phyloP scores from a whole-genome alignment of 1,140 invertebrate genomes.

The Whitmania pigra region DNA sequence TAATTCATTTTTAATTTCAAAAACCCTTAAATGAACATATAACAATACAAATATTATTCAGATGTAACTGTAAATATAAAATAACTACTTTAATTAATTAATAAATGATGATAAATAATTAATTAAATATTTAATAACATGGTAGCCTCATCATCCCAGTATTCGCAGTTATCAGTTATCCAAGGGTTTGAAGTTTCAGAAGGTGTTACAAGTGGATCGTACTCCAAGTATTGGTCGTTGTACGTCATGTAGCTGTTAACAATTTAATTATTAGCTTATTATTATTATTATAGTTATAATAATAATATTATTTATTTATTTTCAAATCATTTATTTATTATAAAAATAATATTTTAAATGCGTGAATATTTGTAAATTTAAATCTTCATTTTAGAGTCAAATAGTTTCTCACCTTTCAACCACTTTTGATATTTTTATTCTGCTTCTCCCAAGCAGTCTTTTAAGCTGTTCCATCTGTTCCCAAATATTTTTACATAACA shows the following conservation, averaged over 20 bases:
- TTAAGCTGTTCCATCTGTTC: slow-evolving; percentile 37
- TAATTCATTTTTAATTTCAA: too few species aligned
- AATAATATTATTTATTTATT: neutral
- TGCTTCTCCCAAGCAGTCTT: slow-evolving; percentile 67
- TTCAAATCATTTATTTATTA: neutral
- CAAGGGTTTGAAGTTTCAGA: slow-evolving; percentile 77
- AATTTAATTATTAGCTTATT: neutral
- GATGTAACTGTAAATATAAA: too few species aligned
- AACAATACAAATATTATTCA: too few species aligned
- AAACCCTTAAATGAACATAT: too few species aligned
- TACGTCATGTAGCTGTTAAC: slow-evolving; percentile 67
- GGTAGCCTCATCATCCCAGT: slow-evolving; percentile 66
- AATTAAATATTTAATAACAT: slow-evolving; percentile 31
- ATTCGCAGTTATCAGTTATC: slow-evolving; percentile 84
- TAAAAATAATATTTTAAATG: neutral
- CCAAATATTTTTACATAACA: neutral
- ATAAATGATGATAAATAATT: neutral
- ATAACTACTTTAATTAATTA: too few species aligned
- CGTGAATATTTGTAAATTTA: neutral
- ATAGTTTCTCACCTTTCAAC: slow-evolving; percentile 59
- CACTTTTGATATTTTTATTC: slow-evolving; percentile 91
- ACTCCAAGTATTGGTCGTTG: slow-evolving; percentile 90
- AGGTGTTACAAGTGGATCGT: slow-evolving; percentile 46
- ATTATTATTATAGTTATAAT: neutral
- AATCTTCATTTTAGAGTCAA: neutral